Evolutionary conservation across 2,113 vertebrate genomes (phyloP).

Genomic region (Aspiorhynchus laticeps): DNA sequence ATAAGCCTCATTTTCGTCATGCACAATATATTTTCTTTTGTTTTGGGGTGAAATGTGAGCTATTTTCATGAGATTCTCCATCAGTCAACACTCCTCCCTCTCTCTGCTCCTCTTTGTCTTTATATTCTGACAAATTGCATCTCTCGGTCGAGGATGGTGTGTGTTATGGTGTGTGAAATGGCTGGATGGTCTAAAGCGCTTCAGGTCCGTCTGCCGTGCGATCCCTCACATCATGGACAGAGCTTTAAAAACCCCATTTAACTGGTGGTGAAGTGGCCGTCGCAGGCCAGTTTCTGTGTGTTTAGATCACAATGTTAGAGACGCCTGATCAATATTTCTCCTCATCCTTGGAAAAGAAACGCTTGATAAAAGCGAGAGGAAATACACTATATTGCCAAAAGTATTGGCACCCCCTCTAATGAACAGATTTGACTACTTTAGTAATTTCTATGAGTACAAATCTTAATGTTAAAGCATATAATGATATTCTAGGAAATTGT

Average conservation of each 20-base stretch:
- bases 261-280: neutral
- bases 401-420: no score
- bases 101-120: slow-evolving; percentile 2
- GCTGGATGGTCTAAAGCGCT: slow-evolving; percentile 10
- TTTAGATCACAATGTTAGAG: neutral
- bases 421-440: no score
- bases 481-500: no score
- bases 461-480: no score
- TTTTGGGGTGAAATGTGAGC: neutral
- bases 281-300: neutral
- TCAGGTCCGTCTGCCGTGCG: neutral
- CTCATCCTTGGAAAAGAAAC: neutral
- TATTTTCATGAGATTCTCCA: neutral
- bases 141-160: neutral
- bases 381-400: no score
- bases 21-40: neutral
- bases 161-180: slow-evolving; percentile 47
- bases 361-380: neutral
- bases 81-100: neutral
- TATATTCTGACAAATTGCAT: neutral
- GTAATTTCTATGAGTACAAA: no score
- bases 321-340: neutral
- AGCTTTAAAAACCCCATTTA: neutral
- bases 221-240: neutral
- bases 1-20: neutral